A percentile compares a stretch with the other conserved stretches of the same genome.
Conservation (phyloP, 2,113 vertebrate genomes). For the Choloepus hoffmanni region DNA sequence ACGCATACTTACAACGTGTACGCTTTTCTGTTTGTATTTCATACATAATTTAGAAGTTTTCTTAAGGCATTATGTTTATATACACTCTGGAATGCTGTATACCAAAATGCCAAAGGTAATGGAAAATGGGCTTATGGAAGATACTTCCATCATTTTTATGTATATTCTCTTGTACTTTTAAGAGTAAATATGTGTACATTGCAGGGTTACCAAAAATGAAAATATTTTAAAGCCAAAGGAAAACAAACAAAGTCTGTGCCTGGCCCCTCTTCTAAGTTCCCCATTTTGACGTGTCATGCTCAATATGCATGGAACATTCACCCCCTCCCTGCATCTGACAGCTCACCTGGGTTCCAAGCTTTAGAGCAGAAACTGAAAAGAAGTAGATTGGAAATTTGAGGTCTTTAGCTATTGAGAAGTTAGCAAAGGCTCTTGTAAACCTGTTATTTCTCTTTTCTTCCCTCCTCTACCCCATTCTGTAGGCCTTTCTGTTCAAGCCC, state of each 20-base stretch:
- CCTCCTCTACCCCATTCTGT: neutral
- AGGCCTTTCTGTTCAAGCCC: neutral
- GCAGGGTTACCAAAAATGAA: neutral
- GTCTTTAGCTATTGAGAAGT: neutral
- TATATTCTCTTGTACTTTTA: neutral
- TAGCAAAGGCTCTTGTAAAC: neutral
- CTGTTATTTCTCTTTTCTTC: neutral
- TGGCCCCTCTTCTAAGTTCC: neutral
- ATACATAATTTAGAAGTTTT: neutral
- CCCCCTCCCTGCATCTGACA: neutral
- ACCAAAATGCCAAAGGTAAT: neutral
- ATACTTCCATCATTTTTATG: neutral
- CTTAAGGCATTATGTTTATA: neutral
- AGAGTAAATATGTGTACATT: neutral
- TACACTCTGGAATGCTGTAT: neutral
- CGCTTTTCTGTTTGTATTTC: neutral
- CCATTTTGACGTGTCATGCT: neutral
- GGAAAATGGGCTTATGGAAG: neutral
- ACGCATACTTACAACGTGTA: neutral
- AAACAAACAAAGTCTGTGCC: neutral
- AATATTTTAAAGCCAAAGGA: neutral
- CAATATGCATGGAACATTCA: too few relatives aligned
- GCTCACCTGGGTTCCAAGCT: neutral
- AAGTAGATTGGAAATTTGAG: neutral
- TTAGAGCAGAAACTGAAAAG: neutral